A percentile compares a stretch with the other conserved stretches of the same genome.
Conservation (phyloP, 2,888 invertebrate genomes). For the Eledone cirrhosa region DNA sequence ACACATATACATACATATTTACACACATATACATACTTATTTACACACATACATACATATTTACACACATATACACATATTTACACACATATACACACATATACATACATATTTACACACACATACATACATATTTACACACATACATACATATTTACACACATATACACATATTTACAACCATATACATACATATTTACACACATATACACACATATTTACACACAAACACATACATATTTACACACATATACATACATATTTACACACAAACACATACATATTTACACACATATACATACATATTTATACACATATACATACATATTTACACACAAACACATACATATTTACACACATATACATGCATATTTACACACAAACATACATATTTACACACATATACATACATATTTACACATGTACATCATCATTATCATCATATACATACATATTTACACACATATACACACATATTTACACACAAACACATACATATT, state of each 20-base stretch:
- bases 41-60: no score
- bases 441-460: neutral
- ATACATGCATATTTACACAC: neutral
- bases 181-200: neutral
- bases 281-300: neutral
- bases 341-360: neutral
- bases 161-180: neutral
- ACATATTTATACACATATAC: neutral
- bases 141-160: neutral
- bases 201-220: neutral
- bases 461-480: neutral
- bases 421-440: neutral
- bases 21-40: neutral
- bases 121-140: slow-evolving; percentile 7
- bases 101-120: neutral
- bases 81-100: neutral
- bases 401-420: neutral
- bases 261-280: neutral
- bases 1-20: neutral
- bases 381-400: neutral
- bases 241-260: neutral
- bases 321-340: neutral
- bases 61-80: neutral
- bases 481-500: neutral
- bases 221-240: neutral